Evolutionary conservation across 2,888 invertebrate species (phyloP).

Genomic region (Microdon myrmicae): DNA sequence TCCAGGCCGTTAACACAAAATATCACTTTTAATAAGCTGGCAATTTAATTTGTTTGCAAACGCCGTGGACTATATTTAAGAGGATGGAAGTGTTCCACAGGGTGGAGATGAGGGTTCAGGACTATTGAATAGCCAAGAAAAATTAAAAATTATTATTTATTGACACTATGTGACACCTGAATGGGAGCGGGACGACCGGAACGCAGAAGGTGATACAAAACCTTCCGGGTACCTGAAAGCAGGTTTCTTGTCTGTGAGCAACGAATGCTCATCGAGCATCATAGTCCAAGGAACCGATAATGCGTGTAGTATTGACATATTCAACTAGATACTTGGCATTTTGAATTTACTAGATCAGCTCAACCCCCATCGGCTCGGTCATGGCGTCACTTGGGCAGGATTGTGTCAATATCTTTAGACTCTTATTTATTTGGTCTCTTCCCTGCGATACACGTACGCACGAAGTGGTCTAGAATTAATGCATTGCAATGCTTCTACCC

Average conservation of each 20-base stretch:
- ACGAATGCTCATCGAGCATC: conserved; percentile 41
- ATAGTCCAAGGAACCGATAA: conserved; percentile 18
- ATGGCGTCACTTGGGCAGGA: no score
- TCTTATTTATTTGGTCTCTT: no score
- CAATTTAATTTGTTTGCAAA: conserved; percentile 49
- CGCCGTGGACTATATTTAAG: conserved; percentile 45
- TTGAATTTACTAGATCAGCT: conserved; percentile 28
- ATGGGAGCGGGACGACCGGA: conserved; percentile 18
- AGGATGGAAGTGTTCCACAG: no score
- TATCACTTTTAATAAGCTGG: conserved; percentile 49
- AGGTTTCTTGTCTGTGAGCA: conserved; percentile 22
- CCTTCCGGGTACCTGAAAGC: conserved; percentile 14
- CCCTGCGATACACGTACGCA: no score
- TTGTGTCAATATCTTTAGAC: conserved; percentile 20
- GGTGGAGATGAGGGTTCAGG: no score
- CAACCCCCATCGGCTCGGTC: conserved; percentile 16
- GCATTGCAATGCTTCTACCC: no score
- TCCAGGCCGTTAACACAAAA: conserved; percentile 42
- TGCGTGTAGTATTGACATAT: conserved; percentile 37
- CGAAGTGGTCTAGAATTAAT: no score
- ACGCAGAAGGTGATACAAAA: no score
- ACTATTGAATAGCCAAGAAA: conserved; percentile 19
- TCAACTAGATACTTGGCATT: conserved; percentile 32
- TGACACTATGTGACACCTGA: conserved; percentile 30
- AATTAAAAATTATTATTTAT: conserved; percentile 50